Evolutionary conservation across 2,797 vertebrate genomes (phyloP).

Genomic region (Sebastes hubbsi): DNA sequence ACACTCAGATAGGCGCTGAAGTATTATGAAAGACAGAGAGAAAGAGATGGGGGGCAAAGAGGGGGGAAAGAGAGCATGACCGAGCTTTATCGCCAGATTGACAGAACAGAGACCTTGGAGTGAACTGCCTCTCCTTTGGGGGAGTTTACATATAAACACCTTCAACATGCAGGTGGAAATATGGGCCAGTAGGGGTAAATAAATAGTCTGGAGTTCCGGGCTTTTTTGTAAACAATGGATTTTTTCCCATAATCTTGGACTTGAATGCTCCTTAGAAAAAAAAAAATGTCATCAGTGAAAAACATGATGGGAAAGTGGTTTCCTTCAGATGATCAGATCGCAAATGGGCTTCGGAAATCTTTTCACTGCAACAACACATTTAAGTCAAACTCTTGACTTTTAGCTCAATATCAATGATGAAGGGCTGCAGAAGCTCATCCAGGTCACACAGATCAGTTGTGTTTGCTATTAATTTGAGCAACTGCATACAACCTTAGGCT

Average conservation of each 20-base stretch:
- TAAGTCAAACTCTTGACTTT: not conserved
- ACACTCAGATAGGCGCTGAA: constrained; percentile 8
- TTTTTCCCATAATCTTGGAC: constrained; percentile 61
- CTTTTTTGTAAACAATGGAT: constrained; percentile 64
- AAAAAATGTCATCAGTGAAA: not conserved
- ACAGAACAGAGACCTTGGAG: constrained; percentile 64
- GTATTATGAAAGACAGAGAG: constrained; percentile 21
- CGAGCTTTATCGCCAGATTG: constrained; percentile 40
- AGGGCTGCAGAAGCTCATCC: not conserved
- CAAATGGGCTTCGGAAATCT: not conserved
- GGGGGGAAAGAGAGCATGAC: constrained; percentile 55
- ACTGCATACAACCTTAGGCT: not conserved
- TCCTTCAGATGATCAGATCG: not conserved
- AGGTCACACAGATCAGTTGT: not conserved
- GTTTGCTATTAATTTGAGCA: not conserved
- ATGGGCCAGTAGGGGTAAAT: constrained; percentile 67
- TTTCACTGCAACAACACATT: not conserved
- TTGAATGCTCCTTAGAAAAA: constrained; percentile 19
- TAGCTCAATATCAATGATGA: not conserved
- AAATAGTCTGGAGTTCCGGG: constrained; percentile 59
- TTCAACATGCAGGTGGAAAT: constrained; percentile 78
- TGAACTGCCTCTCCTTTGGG: constrained; percentile 60
- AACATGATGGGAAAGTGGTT: not conserved
- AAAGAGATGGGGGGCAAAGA: constrained; percentile 15
- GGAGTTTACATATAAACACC: constrained; percentile 80